Evolutionary conservation across 2,113 vertebrate genomes (phyloP).

Genomic region (Dasypus novemcinctus): DNA sequence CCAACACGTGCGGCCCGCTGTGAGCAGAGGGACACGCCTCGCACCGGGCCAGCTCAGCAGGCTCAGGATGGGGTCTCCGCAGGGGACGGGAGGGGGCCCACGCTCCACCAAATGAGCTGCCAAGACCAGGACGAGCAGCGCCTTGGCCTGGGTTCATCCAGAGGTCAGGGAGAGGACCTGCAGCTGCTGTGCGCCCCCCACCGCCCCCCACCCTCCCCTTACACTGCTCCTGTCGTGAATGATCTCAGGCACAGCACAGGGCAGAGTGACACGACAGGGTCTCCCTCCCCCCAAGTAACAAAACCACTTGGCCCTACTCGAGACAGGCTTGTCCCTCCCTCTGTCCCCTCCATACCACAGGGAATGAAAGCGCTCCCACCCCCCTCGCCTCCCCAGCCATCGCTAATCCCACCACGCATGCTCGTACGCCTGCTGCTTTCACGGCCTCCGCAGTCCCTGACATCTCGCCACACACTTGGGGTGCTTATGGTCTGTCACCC

Average conservation of each 20-base stretch:
- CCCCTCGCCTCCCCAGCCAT: neutral
- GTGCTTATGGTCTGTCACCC: neutral
- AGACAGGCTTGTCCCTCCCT: neutral
- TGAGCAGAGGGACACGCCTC: neutral
- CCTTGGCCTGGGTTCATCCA: neutral
- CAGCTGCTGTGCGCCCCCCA: neutral
- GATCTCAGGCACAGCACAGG: neutral
- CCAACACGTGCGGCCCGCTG: neutral
- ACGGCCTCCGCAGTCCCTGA: neutral
- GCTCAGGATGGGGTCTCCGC: neutral
- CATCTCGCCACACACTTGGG: neutral
- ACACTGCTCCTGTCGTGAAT: neutral
- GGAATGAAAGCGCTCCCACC: neutral
- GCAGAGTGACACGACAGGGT: neutral
- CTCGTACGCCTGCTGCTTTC: neutral
- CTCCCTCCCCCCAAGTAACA: neutral
- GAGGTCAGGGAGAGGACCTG: neutral
- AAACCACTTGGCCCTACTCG: neutral
- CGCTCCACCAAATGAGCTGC: neutral
- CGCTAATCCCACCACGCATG: fast-evolving
- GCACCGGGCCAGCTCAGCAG: neutral
- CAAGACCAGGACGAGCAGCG: neutral
- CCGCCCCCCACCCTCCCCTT: neutral
- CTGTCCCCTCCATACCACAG: neutral
- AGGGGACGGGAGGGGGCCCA: neutral